Evolutionary conservation across 2,797 vertebrate genomes (phyloP).

Genomic region (Calcarius lapponicus): DNA sequence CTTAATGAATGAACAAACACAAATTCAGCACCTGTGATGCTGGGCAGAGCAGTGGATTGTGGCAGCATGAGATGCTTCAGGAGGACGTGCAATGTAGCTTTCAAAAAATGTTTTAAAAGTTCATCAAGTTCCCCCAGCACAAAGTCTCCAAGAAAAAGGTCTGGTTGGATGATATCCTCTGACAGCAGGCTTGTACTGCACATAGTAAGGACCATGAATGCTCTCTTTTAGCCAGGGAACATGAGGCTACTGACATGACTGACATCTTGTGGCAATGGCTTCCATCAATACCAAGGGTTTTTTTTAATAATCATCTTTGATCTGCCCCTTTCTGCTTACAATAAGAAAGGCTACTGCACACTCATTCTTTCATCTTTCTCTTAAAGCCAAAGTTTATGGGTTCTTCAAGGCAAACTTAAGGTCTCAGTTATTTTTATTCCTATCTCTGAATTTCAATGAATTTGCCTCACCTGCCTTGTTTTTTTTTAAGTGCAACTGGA

Average conservation of each 20-base stretch:
- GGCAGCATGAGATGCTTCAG: not conserved
- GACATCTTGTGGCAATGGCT: conserved; percentile 42
- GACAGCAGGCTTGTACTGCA: not conserved
- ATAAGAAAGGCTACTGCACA: not conserved
- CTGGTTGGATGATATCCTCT: not conserved
- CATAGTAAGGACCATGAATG: not conserved
- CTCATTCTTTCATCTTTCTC: not conserved
- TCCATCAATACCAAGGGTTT: not conserved
- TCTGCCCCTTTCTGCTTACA: not conserved
- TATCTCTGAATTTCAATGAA: not conserved
- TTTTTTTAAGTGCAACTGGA: not conserved
- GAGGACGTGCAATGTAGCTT: not conserved
- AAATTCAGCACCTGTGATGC: not conserved
- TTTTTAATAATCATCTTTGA: not conserved
- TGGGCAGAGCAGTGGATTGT: not conserved
- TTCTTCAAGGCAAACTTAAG: not conserved
- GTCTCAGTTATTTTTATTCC: not conserved
- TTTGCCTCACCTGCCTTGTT: fast-evolving
- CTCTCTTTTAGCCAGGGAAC: not conserved
- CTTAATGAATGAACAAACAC: not conserved
- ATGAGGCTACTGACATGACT: conserved; percentile 1
- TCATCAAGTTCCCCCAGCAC: not conserved
- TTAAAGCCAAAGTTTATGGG: not conserved
- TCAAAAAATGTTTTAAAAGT: not conserved
- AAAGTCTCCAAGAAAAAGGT: not conserved